Conservation (phyloP, 2,888 invertebrate genomes). For the Philonicus albiceps region DNA sequence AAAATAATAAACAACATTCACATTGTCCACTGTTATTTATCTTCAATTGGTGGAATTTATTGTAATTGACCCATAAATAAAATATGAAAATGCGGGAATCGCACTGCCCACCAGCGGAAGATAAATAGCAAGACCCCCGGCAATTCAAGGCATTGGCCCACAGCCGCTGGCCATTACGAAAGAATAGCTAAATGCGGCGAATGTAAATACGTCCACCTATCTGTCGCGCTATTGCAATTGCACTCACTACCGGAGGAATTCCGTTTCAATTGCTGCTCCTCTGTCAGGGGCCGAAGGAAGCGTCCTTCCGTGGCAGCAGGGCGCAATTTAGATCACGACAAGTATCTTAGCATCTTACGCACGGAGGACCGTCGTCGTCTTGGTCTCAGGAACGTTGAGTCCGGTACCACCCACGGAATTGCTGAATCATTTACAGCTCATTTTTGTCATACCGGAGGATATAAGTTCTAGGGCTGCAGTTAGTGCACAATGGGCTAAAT, state of each 20-base stretch:
- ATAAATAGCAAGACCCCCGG: neutral
- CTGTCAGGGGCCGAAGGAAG: neutral
- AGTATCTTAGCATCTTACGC: neutral
- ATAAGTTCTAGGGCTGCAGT: neutral
- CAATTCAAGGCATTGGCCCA: neutral
- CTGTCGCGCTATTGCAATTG: neutral
- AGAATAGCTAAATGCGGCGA: neutral
- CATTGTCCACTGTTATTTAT: neutral
- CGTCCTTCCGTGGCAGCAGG: neutral
- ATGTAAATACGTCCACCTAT: neutral
- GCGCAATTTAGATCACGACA: conserved; percentile 15
- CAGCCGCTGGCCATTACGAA: neutral
- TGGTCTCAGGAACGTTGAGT: neutral
- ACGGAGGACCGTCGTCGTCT: neutral
- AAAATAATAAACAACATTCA: neutral
- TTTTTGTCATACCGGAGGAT: conserved; percentile 28
- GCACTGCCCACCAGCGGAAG: neutral
- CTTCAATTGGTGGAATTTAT: neutral
- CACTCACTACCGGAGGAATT: neutral
- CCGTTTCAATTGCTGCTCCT: neutral
- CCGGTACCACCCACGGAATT: conserved; percentile 27
- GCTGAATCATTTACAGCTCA: conserved; percentile 34
- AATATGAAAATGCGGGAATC: neutral
- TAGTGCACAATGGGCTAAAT: conserved; percentile 17
- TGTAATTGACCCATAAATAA: neutral